phyloP scores from a whole-genome alignment of 2,888 invertebrate species.

The Cryptus armator region DNA sequence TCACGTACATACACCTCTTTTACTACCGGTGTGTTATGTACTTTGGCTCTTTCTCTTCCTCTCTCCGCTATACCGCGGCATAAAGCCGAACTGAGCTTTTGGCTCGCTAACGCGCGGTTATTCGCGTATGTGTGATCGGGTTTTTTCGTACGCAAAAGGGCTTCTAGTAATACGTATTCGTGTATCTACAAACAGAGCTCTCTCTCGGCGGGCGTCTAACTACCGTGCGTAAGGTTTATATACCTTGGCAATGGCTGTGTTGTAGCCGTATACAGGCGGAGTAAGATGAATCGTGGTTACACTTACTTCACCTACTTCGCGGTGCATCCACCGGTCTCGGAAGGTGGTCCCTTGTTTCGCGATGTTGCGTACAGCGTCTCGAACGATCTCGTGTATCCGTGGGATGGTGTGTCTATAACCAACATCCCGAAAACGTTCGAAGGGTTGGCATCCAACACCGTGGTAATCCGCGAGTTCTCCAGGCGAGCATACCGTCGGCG shows the following conservation, averaged over 20 bases:
- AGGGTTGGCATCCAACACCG: background rate
- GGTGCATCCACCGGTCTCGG: background rate
- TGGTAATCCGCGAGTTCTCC: too few relatives aligned
- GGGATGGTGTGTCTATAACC: background rate
- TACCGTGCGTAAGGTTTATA: constrained; percentile 19
- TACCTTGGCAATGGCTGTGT: constrained; percentile 29
- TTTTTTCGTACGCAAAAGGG: background rate
- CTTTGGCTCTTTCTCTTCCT: constrained; percentile 36
- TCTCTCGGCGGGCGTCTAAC: constrained; percentile 36
- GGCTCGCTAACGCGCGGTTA: too few relatives aligned
- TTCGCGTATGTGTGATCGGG: background rate
- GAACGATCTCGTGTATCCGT: background rate
- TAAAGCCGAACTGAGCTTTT: too few relatives aligned
- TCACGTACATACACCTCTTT: constrained; percentile 34
- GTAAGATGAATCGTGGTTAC: constrained; percentile 20
- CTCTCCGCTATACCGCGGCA: background rate
- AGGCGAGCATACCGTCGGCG: too few relatives aligned
- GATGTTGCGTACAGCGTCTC: constrained; percentile 2
- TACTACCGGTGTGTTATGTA: constrained; percentile 50
- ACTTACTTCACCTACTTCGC: background rate
- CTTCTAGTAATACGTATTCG: constrained; percentile 34
- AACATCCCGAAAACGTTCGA: background rate
- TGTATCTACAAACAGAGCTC: constrained; percentile 21
- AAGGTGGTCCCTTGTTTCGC: constrained; percentile 36
- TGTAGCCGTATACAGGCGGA: background rate